Evolutionary conservation across 2,113 vertebrate species (phyloP).

Genomic region (Brachypodius melanocephalos): DNA sequence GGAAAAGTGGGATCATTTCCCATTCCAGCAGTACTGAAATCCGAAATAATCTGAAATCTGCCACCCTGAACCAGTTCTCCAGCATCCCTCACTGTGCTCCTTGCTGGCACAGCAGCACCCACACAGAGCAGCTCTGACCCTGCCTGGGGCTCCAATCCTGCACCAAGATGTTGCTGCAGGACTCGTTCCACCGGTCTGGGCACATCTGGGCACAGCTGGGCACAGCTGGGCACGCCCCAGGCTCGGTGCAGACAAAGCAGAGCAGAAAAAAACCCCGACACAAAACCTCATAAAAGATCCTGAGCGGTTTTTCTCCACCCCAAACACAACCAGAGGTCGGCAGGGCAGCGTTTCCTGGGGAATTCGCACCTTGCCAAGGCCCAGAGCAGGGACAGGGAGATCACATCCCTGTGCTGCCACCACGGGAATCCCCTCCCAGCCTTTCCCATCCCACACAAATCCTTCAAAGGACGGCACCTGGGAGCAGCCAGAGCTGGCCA

Average conservation of each 20-base stretch:
- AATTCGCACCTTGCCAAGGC: neutral
- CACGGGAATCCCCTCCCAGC: accelerated
- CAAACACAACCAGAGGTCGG: neutral
- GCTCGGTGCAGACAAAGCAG: neutral
- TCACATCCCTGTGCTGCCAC: accelerated
- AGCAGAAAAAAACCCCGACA: neutral
- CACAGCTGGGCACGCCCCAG: neutral
- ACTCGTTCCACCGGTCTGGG: neutral
- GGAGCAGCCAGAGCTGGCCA: neutral
- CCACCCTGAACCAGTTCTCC: accelerated
- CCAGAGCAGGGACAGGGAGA: neutral
- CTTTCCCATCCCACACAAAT: neutral
- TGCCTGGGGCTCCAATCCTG: neutral
- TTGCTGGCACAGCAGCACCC: neutral
- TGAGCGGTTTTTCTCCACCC: neutral
- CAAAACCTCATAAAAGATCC: accelerated
- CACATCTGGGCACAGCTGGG: neutral
- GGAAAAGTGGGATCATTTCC: neutral
- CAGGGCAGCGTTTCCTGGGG: neutral
- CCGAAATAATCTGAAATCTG: neutral
- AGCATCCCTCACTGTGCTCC: neutral
- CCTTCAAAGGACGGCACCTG: neutral
- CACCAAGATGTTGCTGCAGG: neutral
- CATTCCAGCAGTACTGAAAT: accelerated
- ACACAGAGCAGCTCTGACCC: neutral